Conservation (phyloP, 2,113 vertebrate genomes). For the Alouatta palliata region DNA sequence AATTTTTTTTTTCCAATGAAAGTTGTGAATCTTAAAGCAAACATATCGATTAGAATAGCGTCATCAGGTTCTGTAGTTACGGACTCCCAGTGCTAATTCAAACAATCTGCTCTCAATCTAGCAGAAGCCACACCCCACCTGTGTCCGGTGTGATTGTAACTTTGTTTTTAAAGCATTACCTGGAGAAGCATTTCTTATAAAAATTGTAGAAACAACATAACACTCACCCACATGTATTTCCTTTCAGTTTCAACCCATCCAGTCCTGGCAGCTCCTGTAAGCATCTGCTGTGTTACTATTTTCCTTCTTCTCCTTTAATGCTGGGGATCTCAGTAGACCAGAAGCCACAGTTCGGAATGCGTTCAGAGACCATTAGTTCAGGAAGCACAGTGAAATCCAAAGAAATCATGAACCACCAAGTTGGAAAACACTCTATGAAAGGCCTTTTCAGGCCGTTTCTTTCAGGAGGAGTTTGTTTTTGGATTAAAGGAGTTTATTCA, state of each 20-base stretch:
- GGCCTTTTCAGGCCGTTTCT: slow-evolving; percentile 82
- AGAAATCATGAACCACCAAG: slow-evolving; percentile 76
- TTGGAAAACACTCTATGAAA: slow-evolving; percentile 85
- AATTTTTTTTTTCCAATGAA: not conserved
- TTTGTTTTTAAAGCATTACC: slow-evolving; percentile 44
- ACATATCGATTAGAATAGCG: not conserved
- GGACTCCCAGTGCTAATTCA: slow-evolving; percentile 32
- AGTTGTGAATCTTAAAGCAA: not conserved
- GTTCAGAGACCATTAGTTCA: slow-evolving; percentile 86
- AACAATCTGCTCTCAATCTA: slow-evolving; percentile 22
- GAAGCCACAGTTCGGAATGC: slow-evolving; percentile 81
- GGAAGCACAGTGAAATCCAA: slow-evolving; percentile 82
- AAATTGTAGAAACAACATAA: not conserved
- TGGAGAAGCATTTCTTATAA: slow-evolving; percentile 59
- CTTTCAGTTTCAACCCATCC: slow-evolving; percentile 45
- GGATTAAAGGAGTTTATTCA: slow-evolving; percentile 89
- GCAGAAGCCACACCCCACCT: not conserved
- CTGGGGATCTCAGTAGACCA: slow-evolving; percentile 70
- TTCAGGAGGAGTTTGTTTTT: slow-evolving; percentile 88
- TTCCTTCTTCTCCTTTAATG: slow-evolving; percentile 73
- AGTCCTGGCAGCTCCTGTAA: slow-evolving; percentile 58
- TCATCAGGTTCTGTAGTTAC: not conserved
- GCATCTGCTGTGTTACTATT: slow-evolving; percentile 72
- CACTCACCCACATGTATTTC: slow-evolving; percentile 46
- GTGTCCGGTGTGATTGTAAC: not conserved